A percentile compares a stretch with the other conserved stretches of the same genome.
Conservation (phyloP, 2,797 vertebrate genomes). For the Phoxinus dragarum region DNA sequence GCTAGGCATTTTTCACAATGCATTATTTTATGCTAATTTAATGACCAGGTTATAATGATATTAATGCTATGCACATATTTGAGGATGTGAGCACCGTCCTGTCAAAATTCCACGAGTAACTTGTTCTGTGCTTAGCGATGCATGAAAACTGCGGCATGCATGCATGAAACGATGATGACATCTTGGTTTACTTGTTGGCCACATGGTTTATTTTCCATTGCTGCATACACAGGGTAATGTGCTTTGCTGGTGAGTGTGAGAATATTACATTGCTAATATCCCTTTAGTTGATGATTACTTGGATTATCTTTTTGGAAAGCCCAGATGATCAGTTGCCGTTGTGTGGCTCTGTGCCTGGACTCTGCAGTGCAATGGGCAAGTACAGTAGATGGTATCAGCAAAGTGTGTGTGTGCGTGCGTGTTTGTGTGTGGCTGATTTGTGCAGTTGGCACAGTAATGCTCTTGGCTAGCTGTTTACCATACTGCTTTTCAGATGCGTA, state of each 20-base stretch:
- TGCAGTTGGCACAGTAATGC: slow-evolving; percentile 28
- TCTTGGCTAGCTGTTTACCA: slow-evolving; percentile 39
- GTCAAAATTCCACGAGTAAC: slow-evolving; percentile 33
- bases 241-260: slow-evolving; percentile 35
- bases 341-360: slow-evolving; percentile 48
- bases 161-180: slow-evolving; percentile 19
- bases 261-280: slow-evolving; percentile 41
- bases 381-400: slow-evolving; percentile 29
- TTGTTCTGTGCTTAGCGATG: slow-evolving; percentile 20
- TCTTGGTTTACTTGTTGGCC: not conserved
- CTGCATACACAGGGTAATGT: slow-evolving; percentile 26
- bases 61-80: slow-evolving; percentile 60
- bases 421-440: slow-evolving; percentile 17
- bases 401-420: not conserved
- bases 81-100: slow-evolving; percentile 35
- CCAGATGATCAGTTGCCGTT: slow-evolving; percentile 39
- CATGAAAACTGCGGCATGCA: not conserved
- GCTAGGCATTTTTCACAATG: slow-evolving; percentile 49
- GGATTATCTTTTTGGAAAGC: slow-evolving; percentile 49
- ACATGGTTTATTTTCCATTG: slow-evolving; percentile 9
- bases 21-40: slow-evolving; percentile 63
- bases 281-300: slow-evolving; percentile 44
- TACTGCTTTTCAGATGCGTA: slow-evolving; percentile 45
- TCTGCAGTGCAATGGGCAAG: slow-evolving; percentile 44
- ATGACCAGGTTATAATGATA: slow-evolving; percentile 58